Evolutionary conservation across 2,888 invertebrate genomes (phyloP), one percentile per base, ranked within the genome.

Genomic region (Drosophila affinis): DNA sequence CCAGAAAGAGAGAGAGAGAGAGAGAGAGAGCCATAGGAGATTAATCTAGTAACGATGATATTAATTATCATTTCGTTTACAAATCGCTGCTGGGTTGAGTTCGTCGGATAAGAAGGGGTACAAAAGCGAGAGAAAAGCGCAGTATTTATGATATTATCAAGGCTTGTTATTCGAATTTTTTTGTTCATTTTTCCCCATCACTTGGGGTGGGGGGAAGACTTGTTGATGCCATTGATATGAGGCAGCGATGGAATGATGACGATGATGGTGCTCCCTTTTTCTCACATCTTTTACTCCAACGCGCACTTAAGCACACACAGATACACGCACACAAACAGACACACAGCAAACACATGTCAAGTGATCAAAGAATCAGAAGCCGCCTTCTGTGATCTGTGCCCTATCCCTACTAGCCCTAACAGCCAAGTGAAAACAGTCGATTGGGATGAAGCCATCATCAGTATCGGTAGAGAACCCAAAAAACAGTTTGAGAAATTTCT

Each of bases 41-140:
- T 75, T 69, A 75, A 72, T 75, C 69, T 61, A 71, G 76, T 85
- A 87, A 85, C 85, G 85, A 86, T 86, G 82, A 80, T 87, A 87
- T 86, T 86, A 86, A 86, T 86, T 86, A 86, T 87, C 76, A 87
- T 87, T 86, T 70, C 76, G 73, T 75, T 87, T 77, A 85, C 87
- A 86, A 87, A 87, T 82, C 80, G 79, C 27, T 34, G 57, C 34
- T 47, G 34, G 60, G 17, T 60, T 27, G 34, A 57, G 17, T 60
- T 27, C 55, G 14, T 9, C 29, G 47, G 21, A 18, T 52, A 44
- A 53, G 44, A 47, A 21, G 34, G 29, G 9, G 29, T 7, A 27
- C 27, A 27, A 27, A 27, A 9, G 27, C 27, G 27, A 27, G 18
- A 59, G 39, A 45, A 44, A 10, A 79, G 78, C 76, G 76, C 55